Evolutionary conservation across 2,113 vertebrate genomes (phyloP).

Genomic region (Galemys pyrenaicus): DNA sequence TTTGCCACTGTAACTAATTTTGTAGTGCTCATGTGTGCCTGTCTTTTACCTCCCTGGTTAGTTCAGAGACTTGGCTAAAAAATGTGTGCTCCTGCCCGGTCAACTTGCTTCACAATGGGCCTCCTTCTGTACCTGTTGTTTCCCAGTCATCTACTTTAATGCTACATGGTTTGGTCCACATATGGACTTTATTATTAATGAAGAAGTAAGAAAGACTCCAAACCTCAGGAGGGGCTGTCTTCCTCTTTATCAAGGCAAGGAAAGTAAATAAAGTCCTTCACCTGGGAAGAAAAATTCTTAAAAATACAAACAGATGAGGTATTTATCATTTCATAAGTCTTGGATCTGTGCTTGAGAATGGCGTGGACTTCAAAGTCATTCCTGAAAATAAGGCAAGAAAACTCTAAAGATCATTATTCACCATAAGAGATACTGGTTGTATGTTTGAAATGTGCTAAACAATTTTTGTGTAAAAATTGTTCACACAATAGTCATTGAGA

Average conservation of each 20-base stretch:
- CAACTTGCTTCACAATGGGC: not conserved
- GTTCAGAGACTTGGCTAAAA: not conserved
- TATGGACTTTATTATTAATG: not conserved
- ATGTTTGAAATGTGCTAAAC: constrained; percentile 50
- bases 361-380: constrained; percentile 28
- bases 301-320: not conserved
- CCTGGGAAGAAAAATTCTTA: not conserved
- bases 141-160: not conserved
- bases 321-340: constrained; percentile 25
- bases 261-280: not conserved
- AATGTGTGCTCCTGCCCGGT: not conserved
- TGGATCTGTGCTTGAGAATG: not conserved
- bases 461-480: constrained; percentile 3
- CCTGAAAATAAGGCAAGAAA: constrained; percentile 50
- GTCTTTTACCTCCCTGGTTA: not conserved
- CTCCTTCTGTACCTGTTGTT: not conserved
- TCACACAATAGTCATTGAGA: not conserved
- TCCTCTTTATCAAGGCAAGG: not conserved
- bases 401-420: not conserved
- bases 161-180: not conserved
- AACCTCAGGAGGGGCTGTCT: not conserved
- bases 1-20: not conserved
- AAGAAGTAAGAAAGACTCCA: not conserved
- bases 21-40: rapidly evolving
- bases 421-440: constrained; percentile 20